Conservation (phyloP, 2,113 vertebrate genomes). For the Cromileptes altivelis region DNA sequence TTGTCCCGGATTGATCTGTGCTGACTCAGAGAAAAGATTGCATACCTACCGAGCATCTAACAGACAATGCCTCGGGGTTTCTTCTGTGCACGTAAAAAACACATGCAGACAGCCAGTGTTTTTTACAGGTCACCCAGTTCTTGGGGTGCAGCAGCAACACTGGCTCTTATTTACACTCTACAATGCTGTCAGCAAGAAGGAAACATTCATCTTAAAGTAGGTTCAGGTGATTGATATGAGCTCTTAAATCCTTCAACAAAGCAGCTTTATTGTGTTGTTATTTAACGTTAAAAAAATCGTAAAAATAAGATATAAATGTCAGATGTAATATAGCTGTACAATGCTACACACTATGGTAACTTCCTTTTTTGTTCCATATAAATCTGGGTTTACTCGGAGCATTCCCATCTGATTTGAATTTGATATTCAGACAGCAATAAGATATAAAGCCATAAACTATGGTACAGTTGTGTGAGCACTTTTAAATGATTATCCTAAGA, state of each 20-base stretch:
- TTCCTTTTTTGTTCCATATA: neutral
- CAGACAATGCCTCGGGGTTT: conserved; percentile 55
- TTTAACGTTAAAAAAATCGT: conserved; percentile 1
- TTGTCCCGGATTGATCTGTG: conserved; percentile 79
- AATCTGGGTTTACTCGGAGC: conserved; percentile 47
- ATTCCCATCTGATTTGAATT: conserved; percentile 61
- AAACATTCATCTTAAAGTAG: conserved; percentile 13
- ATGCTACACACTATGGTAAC: neutral
- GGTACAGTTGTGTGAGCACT: conserved; percentile 49
- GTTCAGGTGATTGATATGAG: conserved; percentile 32
- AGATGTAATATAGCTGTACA: conserved; percentile 24
- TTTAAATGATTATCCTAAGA: conserved; percentile 67
- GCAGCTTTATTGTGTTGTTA: conserved; percentile 33
- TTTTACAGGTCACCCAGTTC: conserved; percentile 58
- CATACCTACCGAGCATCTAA: conserved; percentile 66
- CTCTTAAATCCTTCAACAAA: conserved; percentile 10
- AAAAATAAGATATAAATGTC: conserved; percentile 24
- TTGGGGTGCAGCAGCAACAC: conserved; percentile 23
- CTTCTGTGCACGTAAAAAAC: conserved; percentile 39
- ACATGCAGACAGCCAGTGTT: conserved; percentile 43
- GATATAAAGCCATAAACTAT: conserved; percentile 54
- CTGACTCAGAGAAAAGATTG: conserved; percentile 74
- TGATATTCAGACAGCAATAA: conserved; percentile 56
- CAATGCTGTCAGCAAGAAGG: conserved; percentile 20
- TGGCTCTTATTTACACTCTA: conserved; percentile 44